These are phyloP conservation scores for Mus musculus DNA, from an alignment of 2,113 vertebrate species.

Conservation along the genomic window DNA sequence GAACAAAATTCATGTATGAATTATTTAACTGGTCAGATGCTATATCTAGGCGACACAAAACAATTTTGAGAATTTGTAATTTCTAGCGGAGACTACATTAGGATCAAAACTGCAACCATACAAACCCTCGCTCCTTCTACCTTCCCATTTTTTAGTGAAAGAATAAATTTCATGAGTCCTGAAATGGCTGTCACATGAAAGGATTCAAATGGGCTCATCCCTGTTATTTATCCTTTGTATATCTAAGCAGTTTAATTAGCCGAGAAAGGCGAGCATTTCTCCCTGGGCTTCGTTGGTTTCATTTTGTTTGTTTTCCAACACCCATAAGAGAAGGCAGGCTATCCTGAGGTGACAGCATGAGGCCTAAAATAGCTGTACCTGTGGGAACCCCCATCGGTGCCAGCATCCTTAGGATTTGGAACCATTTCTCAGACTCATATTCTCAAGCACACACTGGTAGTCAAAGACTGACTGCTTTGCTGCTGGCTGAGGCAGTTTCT, in stretches of 20 bases:
- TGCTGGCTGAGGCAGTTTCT: neutral
- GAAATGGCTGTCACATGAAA: neutral
- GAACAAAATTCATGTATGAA: neutral
- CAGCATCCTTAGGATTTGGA: neutral
- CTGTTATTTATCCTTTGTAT: neutral
- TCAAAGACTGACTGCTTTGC: neutral
- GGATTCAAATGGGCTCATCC: accelerated
- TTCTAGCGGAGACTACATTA: neutral
- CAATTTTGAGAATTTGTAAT: neutral
- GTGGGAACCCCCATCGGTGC: neutral
- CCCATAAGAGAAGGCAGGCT: neutral
- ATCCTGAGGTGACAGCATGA: neutral
- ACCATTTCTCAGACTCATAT: neutral
- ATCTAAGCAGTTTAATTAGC: neutral
- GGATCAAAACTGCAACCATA: neutral
- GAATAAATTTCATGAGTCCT: neutral
- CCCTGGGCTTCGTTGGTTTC: neutral
- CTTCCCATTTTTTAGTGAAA: neutral
- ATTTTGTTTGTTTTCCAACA: neutral
- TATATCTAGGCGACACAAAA: neutral
- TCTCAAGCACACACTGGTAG: neutral
- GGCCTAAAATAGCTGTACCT: neutral
- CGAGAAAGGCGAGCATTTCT: neutral
- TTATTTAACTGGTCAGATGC: neutral
- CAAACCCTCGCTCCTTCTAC: neutral